Evolutionary conservation across 2,888 invertebrate species (phyloP).

Genomic region (Clusia tigrina): DNA sequence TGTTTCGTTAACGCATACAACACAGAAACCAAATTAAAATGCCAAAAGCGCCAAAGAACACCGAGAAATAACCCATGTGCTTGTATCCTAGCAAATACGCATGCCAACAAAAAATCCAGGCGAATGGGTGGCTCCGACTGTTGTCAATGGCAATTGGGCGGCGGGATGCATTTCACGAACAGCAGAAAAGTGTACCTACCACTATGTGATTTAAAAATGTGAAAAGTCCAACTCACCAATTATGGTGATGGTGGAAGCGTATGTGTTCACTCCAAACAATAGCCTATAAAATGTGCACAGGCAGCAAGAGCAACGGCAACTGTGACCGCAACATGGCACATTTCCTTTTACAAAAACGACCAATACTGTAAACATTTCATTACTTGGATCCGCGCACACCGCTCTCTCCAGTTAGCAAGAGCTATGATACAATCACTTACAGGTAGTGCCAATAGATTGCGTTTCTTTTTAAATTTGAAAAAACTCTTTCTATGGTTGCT

Average conservation of each 20-base stretch:
- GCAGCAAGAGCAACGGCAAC: neutral
- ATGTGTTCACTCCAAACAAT: slow-evolving; percentile 14
- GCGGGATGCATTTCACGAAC: neutral
- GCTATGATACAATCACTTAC: no score
- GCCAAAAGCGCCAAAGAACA: neutral
- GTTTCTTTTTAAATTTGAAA: no score
- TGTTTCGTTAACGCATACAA: slow-evolving; percentile 35
- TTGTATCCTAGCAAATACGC: neutral
- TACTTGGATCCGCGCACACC: no score
- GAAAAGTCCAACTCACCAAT: no score
- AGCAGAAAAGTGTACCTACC: neutral
- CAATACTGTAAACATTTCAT: no score
- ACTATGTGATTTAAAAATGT: no score
- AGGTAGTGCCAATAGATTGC: no score
- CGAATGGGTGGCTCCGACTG: neutral
- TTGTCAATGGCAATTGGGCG: neutral
- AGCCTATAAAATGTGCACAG: slow-evolving; percentile 18
- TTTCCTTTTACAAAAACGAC: no score
- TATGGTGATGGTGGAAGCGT: neutral
- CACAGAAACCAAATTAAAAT: slow-evolving; percentile 22
- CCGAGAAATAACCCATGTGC: no score
- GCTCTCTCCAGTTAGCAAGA: no score
- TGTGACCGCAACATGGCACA: no score
- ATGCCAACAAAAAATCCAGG: neutral
- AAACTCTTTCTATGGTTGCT: no score